A percentile compares a stretch with the other conserved stretches of the same genome.
phyloP scores from a whole-genome alignment of 2,888 invertebrate species.

The Taphrorychus bicolor region DNA sequence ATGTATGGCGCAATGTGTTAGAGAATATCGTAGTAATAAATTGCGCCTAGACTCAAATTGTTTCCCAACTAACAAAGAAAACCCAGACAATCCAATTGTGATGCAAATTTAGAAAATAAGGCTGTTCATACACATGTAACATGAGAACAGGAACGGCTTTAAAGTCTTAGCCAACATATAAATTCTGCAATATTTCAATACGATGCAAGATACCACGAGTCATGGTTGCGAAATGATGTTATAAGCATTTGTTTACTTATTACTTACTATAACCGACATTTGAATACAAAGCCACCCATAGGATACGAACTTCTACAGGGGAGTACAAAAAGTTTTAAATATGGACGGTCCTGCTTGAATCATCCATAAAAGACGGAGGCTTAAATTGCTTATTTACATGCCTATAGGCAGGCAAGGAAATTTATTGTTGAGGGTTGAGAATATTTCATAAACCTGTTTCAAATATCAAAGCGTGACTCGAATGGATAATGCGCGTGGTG shows the following conservation, averaged over 20 bases:
- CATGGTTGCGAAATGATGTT: too few relatives aligned
- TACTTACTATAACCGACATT: too few relatives aligned
- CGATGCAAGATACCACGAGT: too few relatives aligned
- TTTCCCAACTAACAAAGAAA: constrained; percentile 38
- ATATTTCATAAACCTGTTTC: constrained; percentile 37
- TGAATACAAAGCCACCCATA: too few relatives aligned
- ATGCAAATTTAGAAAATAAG: constrained; percentile 40
- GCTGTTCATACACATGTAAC: constrained; percentile 37
- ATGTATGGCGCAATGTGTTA: constrained; percentile 6
- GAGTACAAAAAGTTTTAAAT: too few relatives aligned
- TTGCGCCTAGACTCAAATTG: constrained; percentile 37
- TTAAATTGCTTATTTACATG: constrained; percentile 38
- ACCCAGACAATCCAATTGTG: constrained; percentile 39
- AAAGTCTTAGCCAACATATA: neutral
- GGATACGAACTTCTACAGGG: too few relatives aligned
- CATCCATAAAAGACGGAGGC: constrained; percentile 25
- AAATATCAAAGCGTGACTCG: constrained; percentile 34
- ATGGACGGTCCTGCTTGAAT: neutral
- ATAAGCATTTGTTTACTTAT: too few relatives aligned
- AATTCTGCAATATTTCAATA: too few relatives aligned
- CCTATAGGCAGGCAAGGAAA: constrained; percentile 34
- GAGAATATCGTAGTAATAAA: constrained; percentile 17
- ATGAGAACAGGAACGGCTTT: constrained; percentile 12
- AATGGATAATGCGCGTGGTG: too few relatives aligned
- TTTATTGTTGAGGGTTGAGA: constrained; percentile 36